These are phyloP conservation scores for Ophthalmolycus amberensis DNA, from an alignment of 2,113 vertebrate genomes.

Conservation along the genomic window DNA sequence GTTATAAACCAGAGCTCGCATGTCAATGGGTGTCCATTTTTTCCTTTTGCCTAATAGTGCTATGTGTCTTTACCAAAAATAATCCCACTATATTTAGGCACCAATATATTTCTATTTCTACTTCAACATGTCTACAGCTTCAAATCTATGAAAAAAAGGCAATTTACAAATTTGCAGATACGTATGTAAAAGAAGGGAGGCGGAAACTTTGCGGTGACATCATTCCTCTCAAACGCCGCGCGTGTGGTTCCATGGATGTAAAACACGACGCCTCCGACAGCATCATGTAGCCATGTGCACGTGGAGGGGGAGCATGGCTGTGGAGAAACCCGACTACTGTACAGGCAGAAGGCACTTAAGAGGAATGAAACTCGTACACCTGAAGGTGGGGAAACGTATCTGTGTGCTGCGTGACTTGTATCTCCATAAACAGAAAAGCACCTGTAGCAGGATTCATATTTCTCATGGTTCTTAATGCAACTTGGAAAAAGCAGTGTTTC, in stretches of 20 bases:
- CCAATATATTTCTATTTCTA: slow-evolving; percentile 77
- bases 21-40: slow-evolving; percentile 30
- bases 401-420: slow-evolving; percentile 24
- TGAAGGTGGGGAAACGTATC: slow-evolving; percentile 15
- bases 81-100: slow-evolving; percentile 81
- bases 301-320: slow-evolving; percentile 3
- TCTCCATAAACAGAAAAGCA: background rate
- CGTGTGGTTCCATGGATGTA: slow-evolving; percentile 34
- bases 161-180: slow-evolving; percentile 80
- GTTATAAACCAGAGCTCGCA: slow-evolving; percentile 44
- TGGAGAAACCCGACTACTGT: slow-evolving; percentile 21
- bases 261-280: slow-evolving; percentile 10
- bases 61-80: slow-evolving; percentile 77
- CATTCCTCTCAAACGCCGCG: slow-evolving; percentile 84
- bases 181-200: slow-evolving; percentile 61
- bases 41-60: slow-evolving; percentile 66
- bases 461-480: slow-evolving; percentile 30
- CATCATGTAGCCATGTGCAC: background rate
- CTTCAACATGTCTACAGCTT: slow-evolving; percentile 62
- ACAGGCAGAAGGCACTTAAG: slow-evolving; percentile 83
- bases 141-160: slow-evolving; percentile 71
- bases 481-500: slow-evolving; percentile 36
- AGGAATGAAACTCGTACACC: slow-evolving; percentile 79
- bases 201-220: slow-evolving; percentile 60
- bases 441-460: background rate